Conservation (phyloP, 2,797 vertebrate species). For the Acomys russatus region DNA sequence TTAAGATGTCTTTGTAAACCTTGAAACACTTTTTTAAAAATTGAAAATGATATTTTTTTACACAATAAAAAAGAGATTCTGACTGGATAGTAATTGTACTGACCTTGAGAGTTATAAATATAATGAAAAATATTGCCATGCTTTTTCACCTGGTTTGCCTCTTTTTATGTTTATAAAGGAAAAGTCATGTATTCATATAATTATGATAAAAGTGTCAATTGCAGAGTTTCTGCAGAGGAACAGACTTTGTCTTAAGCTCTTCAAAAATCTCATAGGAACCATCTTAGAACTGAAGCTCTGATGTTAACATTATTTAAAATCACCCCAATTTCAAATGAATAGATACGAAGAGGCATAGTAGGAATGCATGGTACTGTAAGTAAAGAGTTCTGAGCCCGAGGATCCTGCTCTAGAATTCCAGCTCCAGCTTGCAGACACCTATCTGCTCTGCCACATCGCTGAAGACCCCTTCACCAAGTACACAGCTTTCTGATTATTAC, state of each 20-base stretch:
- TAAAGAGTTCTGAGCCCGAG: no score
- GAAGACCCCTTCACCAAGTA: not conserved
- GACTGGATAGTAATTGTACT: not conserved
- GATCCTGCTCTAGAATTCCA: not conserved
- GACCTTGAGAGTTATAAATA: not conserved
- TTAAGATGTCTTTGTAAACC: no score
- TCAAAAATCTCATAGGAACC: not conserved
- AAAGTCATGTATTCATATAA: not conserved
- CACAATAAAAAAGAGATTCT: no score
- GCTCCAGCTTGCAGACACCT: not conserved
- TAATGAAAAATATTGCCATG: not conserved
- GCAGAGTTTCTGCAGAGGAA: not conserved
- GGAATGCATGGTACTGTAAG: not conserved
- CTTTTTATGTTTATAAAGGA: not conserved
- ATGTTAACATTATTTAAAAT: not conserved
- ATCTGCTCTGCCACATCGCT: not conserved
- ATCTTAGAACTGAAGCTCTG: not conserved
- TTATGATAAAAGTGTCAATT: slow-evolving; percentile 9
- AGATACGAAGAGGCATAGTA: not conserved
- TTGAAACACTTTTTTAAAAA: no score
- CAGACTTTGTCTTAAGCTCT: not conserved
- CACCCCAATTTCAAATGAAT: not conserved
- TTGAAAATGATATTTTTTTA: no score
- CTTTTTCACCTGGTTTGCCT: not conserved
- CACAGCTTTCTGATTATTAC: not conserved